A percentile compares a stretch with the other conserved stretches of the same genome.
These are phyloP conservation scores for Agrochola lychnidis DNA, from an alignment of 2,888 invertebrate species.

Conservation along the genomic window DNA sequence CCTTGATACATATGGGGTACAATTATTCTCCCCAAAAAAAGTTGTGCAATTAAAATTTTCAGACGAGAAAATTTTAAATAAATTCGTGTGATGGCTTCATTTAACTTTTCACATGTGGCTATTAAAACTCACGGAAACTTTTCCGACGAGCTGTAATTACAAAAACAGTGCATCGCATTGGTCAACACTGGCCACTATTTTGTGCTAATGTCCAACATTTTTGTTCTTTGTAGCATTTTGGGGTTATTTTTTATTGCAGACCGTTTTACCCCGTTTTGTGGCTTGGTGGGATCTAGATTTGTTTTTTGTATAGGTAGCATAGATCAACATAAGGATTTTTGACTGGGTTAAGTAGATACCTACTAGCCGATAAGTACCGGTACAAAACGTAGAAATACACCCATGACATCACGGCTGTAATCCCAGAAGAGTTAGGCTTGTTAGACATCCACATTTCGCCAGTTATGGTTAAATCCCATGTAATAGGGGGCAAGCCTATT, in stretches of 20 bases:
- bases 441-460: neutral
- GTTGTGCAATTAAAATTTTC: constrained; percentile 58
- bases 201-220: constrained; percentile 34
- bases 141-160: constrained; percentile 64
- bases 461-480: neutral
- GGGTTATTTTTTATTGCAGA: neutral
- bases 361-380: neutral
- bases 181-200: constrained; percentile 47
- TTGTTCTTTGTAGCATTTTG: constrained; percentile 17
- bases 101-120: constrained; percentile 66
- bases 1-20: constrained; percentile 23
- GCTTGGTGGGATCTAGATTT: neutral
- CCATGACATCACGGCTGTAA: neutral
- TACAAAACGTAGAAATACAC: neutral
- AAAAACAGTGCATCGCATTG: constrained; percentile 62
- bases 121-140: constrained; percentile 68
- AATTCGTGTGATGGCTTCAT: constrained; percentile 63
- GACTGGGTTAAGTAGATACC: neutral
- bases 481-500: neutral
- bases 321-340: neutral
- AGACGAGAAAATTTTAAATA: constrained; percentile 49
- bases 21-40: constrained; percentile 42
- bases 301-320: neutral
- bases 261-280: neutral
- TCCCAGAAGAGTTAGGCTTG: neutral